Conservation (phyloP, 2,888 invertebrate genomes). For the Blastobasis adustella region DNA sequence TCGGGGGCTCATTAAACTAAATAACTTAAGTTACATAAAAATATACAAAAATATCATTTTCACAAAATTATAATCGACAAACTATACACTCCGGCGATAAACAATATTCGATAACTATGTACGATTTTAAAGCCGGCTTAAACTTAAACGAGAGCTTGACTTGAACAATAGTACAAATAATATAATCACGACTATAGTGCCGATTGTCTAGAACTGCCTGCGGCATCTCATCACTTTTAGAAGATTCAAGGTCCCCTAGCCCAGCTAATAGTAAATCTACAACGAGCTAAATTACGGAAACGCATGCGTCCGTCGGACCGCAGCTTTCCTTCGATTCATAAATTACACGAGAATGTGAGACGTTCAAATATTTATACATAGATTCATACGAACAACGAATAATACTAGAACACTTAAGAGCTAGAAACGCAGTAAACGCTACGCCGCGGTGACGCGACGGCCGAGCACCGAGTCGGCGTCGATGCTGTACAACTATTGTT, state of each 20-base stretch:
- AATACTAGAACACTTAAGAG: constrained; percentile 72
- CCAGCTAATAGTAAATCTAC: constrained; percentile 73
- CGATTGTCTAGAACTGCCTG: constrained; percentile 74
- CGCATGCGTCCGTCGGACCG: constrained; percentile 46
- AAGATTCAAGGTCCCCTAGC: constrained; percentile 75
- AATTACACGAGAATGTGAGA: constrained; percentile 73
- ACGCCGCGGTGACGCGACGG: constrained; percentile 59
- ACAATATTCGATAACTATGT: constrained; percentile 68
- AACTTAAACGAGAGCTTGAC: constrained; percentile 74
- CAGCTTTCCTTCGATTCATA: constrained; percentile 65
- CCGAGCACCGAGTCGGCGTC: constrained; percentile 56
- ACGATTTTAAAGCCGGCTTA: constrained; percentile 67
- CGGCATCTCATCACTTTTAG: constrained; percentile 55
- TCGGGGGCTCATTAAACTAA: constrained; percentile 51
- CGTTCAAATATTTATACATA: constrained; percentile 75
- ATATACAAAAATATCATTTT: constrained; percentile 75
- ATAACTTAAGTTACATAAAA: constrained; percentile 71
- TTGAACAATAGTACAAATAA: constrained; percentile 63
- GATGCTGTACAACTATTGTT: constrained; percentile 64
- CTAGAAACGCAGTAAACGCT: constrained; percentile 57
- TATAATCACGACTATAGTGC: constrained; percentile 72
- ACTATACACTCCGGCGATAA: constrained; percentile 72
- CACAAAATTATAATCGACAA: constrained; percentile 69
- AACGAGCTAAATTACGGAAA: constrained; percentile 69
- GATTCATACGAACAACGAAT: constrained; percentile 74